Evolutionary conservation across 30 jellyfish, hydroid and myxozoan species (phyloP).

Genomic region (Hydra vulgaris): DNA sequence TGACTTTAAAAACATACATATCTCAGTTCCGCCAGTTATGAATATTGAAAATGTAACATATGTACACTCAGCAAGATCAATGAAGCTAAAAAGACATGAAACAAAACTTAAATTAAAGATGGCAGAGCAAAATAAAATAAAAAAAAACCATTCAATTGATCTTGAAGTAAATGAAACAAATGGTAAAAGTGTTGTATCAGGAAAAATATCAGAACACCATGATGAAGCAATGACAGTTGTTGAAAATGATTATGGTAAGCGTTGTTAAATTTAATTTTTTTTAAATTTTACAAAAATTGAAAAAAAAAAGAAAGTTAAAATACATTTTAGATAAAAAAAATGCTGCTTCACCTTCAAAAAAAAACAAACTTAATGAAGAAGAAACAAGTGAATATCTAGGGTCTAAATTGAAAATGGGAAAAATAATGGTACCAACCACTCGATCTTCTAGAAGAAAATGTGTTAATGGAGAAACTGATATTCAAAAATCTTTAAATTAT

Average conservation of each 20-base stretch:
- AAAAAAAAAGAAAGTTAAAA: too few species aligned
- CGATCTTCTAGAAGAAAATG: background rate
- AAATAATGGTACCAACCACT: background rate
- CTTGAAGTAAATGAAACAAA: background rate
- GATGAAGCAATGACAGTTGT: background rate
- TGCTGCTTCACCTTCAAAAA: background rate
- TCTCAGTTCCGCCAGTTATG: background rate
- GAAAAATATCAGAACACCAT: too few species aligned
- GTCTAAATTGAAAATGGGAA: background rate
- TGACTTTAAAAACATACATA: background rate
- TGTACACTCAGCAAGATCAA: background rate
- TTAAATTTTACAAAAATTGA: too few species aligned
- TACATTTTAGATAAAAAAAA: background rate
- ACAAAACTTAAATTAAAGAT: background rate
- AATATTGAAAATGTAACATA: background rate
- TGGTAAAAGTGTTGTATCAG: background rate
- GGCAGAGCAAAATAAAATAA: background rate
- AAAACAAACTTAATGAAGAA: background rate
- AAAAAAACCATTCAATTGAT: background rate
- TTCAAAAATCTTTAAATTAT: background rate
- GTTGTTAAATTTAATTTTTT: too few species aligned
- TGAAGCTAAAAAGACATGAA: background rate
- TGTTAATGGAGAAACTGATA: background rate
- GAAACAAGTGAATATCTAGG: background rate
- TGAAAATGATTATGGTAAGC: background rate